phyloP scores from a whole-genome alignment of 2,888 invertebrate species.

The Plebejus melissa region DNA sequence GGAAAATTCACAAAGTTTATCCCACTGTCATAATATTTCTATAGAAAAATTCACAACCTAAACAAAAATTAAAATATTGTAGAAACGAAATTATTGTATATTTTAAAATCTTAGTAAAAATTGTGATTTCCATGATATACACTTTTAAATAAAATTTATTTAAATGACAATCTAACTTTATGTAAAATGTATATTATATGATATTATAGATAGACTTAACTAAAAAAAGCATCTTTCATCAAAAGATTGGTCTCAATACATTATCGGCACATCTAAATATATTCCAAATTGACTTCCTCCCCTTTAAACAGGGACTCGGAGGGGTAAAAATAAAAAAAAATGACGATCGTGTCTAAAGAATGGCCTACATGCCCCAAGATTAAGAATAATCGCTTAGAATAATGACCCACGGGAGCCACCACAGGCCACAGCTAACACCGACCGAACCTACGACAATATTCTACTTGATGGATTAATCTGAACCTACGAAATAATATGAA shows the following conservation, averaged over 20 bases:
- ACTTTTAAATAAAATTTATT: too few species aligned
- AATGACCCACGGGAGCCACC: not conserved
- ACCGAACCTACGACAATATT: not conserved
- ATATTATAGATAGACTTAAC: not conserved
- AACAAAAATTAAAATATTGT: not conserved
- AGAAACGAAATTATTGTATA: too few species aligned
- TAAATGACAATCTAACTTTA: too few species aligned
- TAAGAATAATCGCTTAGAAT: not conserved
- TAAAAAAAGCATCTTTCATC: not conserved
- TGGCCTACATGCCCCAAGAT: not conserved
- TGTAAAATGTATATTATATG: not conserved
- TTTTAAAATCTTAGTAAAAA: too few species aligned
- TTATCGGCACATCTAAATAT: not conserved
- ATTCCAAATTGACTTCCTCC: not conserved
- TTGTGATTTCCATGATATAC: too few species aligned
- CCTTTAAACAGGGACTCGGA: not conserved
- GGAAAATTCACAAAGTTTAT: not conserved
- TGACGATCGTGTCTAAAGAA: not conserved
- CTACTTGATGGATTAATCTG: not conserved
- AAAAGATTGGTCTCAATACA: not conserved
- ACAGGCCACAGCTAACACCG: not conserved
- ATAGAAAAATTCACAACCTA: not conserved
- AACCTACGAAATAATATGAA: not conserved
- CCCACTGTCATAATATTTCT: not conserved
- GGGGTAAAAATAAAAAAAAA: constrained; percentile 5